Conservation (phyloP, 2,113 vertebrate species). For the Myrmophylax atrothorax region DNA sequence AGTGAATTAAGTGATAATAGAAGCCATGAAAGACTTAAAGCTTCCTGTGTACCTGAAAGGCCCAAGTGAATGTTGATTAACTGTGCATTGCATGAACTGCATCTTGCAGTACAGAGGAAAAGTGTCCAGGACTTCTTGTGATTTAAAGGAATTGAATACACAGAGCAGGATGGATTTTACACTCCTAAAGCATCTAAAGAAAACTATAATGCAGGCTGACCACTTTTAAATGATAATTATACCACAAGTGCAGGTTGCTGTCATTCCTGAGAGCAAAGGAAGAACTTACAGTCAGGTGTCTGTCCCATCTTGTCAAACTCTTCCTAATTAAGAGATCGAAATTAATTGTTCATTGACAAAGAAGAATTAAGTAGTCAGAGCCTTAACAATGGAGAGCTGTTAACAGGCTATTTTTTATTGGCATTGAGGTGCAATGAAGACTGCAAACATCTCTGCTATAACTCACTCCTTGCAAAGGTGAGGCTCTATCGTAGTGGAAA, state of each 20-base stretch:
- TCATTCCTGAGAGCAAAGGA: neutral
- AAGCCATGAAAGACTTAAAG: neutral
- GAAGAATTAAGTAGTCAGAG: slow-evolving; percentile 56
- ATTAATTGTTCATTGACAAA: slow-evolving; percentile 71
- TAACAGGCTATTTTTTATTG: slow-evolving; percentile 69
- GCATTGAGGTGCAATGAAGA: slow-evolving; percentile 35
- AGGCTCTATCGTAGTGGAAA: slow-evolving; percentile 33
- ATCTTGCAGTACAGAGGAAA: neutral
- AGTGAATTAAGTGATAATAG: neutral
- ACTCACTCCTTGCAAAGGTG: slow-evolving; percentile 27
- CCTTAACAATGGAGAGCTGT: slow-evolving; percentile 63
- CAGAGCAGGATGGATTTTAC: neutral
- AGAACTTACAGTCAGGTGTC: neutral
- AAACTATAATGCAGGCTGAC: neutral
- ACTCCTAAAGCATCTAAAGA: neutral
- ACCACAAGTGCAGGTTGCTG: neutral
- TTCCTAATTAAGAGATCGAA: slow-evolving; percentile 56
- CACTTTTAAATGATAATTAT: neutral
- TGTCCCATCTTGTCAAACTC: slow-evolving; percentile 36
- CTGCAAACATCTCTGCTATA: slow-evolving; percentile 70
- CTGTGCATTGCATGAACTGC: neutral
- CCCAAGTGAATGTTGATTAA: neutral
- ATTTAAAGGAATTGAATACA: neutral
- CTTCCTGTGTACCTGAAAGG: neutral
- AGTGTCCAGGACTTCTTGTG: neutral